These are phyloP conservation scores for Alaudala cheleensis DNA, from an alignment of 2,113 vertebrate genomes.

Conservation along the genomic window DNA sequence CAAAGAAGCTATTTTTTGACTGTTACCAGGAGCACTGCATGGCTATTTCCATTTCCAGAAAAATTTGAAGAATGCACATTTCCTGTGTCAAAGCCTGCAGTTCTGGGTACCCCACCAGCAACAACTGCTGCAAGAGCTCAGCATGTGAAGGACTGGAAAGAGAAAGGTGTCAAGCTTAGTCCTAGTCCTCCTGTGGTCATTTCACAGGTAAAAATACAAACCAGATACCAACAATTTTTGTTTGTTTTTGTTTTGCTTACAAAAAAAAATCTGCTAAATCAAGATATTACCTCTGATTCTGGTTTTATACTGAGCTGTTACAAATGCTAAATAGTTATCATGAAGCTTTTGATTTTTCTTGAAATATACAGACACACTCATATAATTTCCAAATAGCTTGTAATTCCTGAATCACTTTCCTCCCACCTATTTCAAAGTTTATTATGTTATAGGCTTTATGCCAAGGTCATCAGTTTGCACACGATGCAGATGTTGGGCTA, in stretches of 20 bases:
- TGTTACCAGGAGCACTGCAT: background rate
- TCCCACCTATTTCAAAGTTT: conserved; percentile 44
- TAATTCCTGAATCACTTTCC: conserved; percentile 54
- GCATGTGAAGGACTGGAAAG: background rate
- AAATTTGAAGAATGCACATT: background rate
- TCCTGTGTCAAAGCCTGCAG: background rate
- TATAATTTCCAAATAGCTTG: background rate
- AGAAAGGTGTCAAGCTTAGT: background rate
- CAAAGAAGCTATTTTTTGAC: background rate
- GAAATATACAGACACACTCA: background rate
- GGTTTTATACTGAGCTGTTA: background rate
- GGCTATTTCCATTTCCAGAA: background rate
- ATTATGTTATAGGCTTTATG: conserved; percentile 31
- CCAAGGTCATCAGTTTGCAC: conserved; percentile 61
- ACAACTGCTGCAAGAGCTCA: background rate
- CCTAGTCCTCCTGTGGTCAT: background rate
- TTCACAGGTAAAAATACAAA: background rate
- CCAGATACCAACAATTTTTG: background rate
- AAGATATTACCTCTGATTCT: background rate
- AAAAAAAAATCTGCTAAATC: background rate
- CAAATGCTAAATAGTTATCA: background rate
- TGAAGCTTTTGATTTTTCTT: conserved; percentile 38
- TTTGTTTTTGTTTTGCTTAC: background rate
- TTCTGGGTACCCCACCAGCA: background rate
- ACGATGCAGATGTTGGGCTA: conserved; percentile 29